Base-by-base conservation (phyloP, 2,113 vertebrate genomes). In the Crypturellus undulatus region DNA sequence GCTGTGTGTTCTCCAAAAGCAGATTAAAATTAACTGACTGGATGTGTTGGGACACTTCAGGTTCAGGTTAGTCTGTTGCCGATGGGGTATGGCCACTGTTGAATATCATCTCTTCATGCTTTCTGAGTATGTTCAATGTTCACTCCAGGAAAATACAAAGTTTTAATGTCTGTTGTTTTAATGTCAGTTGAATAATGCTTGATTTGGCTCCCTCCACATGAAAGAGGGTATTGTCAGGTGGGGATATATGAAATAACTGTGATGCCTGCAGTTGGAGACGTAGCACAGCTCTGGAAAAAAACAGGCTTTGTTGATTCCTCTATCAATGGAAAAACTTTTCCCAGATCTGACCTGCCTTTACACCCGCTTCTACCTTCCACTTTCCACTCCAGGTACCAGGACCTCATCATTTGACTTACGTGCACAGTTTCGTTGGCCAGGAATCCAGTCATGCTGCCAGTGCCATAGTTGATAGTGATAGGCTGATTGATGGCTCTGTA, bases 391-490 rank as follows among this genome's bases (percentile, higher is more conserved):
- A 32, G 63, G 38, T 65, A 40, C 26, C 40, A 42, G 42, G 28
- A 67, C 40, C 64, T 43, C 28, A 9, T 36, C 59, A 34, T 62
- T 21, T 70, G 17, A 45, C 70, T 95, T 82, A 97, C 97, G 90
- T 70, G 19, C 30, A 97, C 91, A 1, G 97, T 97, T 84, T 97
- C 97, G 28, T 96, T 94, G 87, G 96, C 97, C 18, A 98, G 90
- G 87, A 95, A 83, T 4, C 98, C 95, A 3, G 45, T 71, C 83
- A 96, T 91, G 38, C 19, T 6, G 6, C 93, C 94, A 0, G 97
- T 92, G 59, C 93, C 93, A 6, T 97, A 97, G 26, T 13, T 5
- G 13, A 97, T 77, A 36, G 94, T 93, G 45, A 98, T 2, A 0
- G 43, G 30, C 52, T 88, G 52, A 36, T 51, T 77, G 60, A 95